Evolutionary conservation across 2,113 vertebrate species (phyloP).

Genomic region (Nyctibius bracteatus): DNA sequence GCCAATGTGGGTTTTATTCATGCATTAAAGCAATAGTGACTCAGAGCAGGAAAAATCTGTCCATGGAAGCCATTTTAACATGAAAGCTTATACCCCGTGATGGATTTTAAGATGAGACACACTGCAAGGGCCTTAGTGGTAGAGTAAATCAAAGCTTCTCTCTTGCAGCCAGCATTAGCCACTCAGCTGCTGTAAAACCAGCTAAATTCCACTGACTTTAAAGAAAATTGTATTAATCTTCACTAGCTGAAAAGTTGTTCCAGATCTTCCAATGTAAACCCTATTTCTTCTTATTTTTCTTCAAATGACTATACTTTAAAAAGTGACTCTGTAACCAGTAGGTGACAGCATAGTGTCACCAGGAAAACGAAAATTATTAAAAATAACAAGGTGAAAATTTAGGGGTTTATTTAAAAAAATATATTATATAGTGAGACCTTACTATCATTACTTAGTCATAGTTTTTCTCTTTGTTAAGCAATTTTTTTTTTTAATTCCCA

Average conservation of each 20-base stretch:
- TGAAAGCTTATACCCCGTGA: background rate
- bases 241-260: background rate
- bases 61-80: background rate
- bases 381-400: background rate
- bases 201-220: background rate
- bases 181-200: background rate
- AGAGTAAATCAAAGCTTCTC: background rate
- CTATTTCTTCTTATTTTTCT: background rate
- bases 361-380: background rate
- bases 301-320: background rate
- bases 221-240: background rate
- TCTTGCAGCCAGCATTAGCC: background rate
- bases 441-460: background rate
- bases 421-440: background rate
- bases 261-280: background rate
- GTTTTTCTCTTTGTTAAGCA: background rate
- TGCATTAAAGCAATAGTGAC: background rate
- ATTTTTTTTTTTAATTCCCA: background rate
- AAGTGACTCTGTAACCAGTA: background rate
- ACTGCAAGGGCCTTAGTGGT: background rate
- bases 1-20: background rate
- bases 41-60: background rate
- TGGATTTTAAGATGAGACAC: background rate
- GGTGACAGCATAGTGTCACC: slow-evolving; percentile 20
- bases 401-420: no score